Base-by-base conservation (phyloP, 2,888 invertebrate genomes). In the Oasisia sp. region DNA sequence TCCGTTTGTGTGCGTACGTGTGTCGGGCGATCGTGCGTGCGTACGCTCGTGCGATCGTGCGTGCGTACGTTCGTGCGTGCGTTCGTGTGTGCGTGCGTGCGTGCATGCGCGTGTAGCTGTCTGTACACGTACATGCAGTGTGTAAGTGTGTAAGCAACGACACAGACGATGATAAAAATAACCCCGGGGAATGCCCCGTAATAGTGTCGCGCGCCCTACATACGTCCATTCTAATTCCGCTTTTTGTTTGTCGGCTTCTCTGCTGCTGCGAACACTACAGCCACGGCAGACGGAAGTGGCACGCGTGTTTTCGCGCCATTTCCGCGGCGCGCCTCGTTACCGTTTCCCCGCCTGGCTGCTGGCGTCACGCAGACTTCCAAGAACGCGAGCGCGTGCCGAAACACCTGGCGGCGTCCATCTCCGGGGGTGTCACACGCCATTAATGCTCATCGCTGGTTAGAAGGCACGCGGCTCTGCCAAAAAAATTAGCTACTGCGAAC, bases 271-370 rank as follows among this genome's bases (percentile, higher is more conserved):
- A 50, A 74, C 27, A 74, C 3, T 74, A 27, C 7, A 7, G 27
- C 74, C n/a, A 27, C 27, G 27, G n/a, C 74, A 74, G 74, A 74
- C 74, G 74, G 74, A 74, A 74, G 74, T 74, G 74, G 74, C 27
- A 74, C 74, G 74, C 74, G 74, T 27, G 74, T 74, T 74, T 74
- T 74, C 74, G 74, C 74, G 74, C 74, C 74, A 27, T 74, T 74
- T 74, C 74, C 27, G 14, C n/a, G 74, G 74, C 74, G 74, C 74
- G 74, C 74, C 74, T 74, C 74, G 74, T 74, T 74, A 74, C 74
- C 74, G 74, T 74, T 27, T 19, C 19, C n/a, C 19, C 74, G 74
- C 74, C 74, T 74, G 3, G 7, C 74, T 74, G 27, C n/a, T n/a
- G 74, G 74, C 74, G 74, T 74, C 74, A n/a, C 19, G 27, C 74